A percentile compares a stretch with the other conserved stretches of the same genome.
phyloP scores from a whole-genome alignment of 2,888 invertebrate species.

The Criorhina ranunculi region DNA sequence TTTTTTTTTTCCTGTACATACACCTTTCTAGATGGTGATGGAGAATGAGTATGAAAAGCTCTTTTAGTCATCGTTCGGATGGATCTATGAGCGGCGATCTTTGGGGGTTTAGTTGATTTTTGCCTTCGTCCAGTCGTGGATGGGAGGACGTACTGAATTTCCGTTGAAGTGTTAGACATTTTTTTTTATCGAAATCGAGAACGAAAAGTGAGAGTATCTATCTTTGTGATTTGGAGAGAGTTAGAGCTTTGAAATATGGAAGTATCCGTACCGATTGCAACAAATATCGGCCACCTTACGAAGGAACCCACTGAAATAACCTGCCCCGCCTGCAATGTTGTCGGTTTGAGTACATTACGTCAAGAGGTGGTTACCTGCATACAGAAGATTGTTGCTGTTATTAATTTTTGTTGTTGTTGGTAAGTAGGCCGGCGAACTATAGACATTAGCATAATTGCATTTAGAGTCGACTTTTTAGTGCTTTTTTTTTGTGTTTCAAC shows the following conservation, averaged over 20 bases:
- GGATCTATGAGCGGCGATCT: constrained; percentile 10
- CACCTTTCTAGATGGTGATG: background rate
- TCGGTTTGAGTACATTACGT: constrained; percentile 79
- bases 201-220: constrained; percentile 24
- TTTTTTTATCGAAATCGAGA: no score
- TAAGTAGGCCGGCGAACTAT: constrained; percentile 64
- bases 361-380: constrained; percentile 80
- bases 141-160: constrained; percentile 26
- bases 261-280: constrained; percentile 51
- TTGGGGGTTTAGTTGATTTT: constrained; percentile 40
- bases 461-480: background rate
- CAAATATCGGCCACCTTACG: constrained; percentile 79
- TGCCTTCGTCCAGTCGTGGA: constrained; percentile 59
- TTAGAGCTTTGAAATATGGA: constrained; percentile 48
- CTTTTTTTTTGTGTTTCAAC: background rate
- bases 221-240: constrained; percentile 18
- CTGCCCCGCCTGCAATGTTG: constrained; percentile 81
- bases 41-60: constrained; percentile 30
- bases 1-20: background rate
- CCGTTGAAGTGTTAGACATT: constrained; percentile 16
- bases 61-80: constrained; percentile 7
- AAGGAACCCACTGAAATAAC: constrained; percentile 79
- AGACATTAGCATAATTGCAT: background rate
- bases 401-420: constrained; percentile 82
- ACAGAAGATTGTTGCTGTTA: constrained; percentile 79